Evolutionary conservation across 2,113 vertebrate genomes (phyloP).

Genomic region (Pteruthius melanotis): DNA sequence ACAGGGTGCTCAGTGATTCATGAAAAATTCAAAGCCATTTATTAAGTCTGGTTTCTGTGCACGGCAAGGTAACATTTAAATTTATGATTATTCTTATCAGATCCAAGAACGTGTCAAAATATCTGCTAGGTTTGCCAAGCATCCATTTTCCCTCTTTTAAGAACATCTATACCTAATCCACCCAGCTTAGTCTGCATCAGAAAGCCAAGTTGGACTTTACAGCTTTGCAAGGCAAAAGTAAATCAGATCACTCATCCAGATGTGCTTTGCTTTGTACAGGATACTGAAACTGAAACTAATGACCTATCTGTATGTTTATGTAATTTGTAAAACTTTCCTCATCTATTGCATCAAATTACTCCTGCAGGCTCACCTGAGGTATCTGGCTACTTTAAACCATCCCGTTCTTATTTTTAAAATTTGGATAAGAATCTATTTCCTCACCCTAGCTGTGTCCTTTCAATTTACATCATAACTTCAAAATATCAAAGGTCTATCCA

Average conservation of each 20-base stretch:
- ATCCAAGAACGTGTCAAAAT: constrained; percentile 58
- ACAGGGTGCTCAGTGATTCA: constrained; percentile 51
- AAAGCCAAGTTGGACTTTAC: constrained; percentile 52
- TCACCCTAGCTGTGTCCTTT: background rate
- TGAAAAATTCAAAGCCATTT: constrained; percentile 73
- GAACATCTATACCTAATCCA: constrained; percentile 58
- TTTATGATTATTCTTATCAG: constrained; percentile 65
- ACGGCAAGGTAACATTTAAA: constrained; percentile 65
- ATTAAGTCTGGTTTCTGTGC: constrained; percentile 56
- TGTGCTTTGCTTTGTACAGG: background rate
- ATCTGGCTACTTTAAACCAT: background rate
- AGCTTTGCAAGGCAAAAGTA: constrained; percentile 41
- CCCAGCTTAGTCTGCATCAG: constrained; percentile 24
- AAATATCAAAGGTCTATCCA: background rate
- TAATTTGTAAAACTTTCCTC: background rate
- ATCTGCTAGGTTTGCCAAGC: constrained; percentile 55
- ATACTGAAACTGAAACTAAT: constrained; percentile 1
- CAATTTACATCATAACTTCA: background rate
- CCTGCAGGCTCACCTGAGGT: background rate
- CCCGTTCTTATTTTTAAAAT: background rate
- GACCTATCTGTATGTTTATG: background rate
- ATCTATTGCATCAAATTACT: background rate
- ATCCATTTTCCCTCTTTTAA: constrained; percentile 67
- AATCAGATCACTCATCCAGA: constrained; percentile 22
- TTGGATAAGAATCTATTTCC: background rate